Evolutionary conservation across 2,888 invertebrate genomes (phyloP).

Genomic region (Bruchidius siliquastri): DNA sequence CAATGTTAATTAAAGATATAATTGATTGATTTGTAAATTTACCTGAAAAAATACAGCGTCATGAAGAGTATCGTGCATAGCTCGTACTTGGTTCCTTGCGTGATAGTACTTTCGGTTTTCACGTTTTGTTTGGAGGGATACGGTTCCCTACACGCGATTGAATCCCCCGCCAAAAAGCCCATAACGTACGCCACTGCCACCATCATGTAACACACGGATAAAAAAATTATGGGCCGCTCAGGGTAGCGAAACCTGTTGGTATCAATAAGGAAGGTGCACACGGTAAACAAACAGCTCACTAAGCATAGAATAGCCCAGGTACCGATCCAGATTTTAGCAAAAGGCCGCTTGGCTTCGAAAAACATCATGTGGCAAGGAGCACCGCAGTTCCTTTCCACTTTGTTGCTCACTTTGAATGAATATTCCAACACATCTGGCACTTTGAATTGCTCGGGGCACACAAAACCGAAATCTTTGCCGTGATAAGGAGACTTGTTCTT

Average conservation of each 20-base stretch:
- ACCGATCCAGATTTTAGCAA: constrained; percentile 88
- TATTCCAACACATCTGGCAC: constrained; percentile 79
- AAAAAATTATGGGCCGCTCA: constrained; percentile 94
- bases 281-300: constrained; percentile 86
- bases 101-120: constrained; percentile 76
- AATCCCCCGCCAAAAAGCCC: constrained; percentile 77
- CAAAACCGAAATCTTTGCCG: constrained; percentile 72
- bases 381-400: constrained; percentile 71
- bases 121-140: constrained; percentile 68
- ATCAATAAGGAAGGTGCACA: constrained; percentile 90
- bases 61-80: constrained; percentile 92
- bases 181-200: constrained; percentile 89
- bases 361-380: constrained; percentile 92
- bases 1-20: no score
- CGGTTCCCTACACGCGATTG: constrained; percentile 78
- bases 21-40: no score
- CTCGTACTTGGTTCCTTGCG: constrained; percentile 81
- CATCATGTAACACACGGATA: constrained; percentile 94
- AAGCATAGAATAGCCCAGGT: constrained; percentile 89
- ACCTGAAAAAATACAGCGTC: constrained; percentile 74
- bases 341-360: constrained; percentile 76
- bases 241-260: constrained; percentile 93
- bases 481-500: constrained; percentile 29
- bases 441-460: constrained; percentile 81
- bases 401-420: constrained; percentile 74